Percentiles rank a stretch among this genome's conserved stretches.
These are phyloP conservation scores for Intellagama lesueurii DNA, from an alignment of 2,797 vertebrate genomes.

Conservation along the genomic window DNA sequence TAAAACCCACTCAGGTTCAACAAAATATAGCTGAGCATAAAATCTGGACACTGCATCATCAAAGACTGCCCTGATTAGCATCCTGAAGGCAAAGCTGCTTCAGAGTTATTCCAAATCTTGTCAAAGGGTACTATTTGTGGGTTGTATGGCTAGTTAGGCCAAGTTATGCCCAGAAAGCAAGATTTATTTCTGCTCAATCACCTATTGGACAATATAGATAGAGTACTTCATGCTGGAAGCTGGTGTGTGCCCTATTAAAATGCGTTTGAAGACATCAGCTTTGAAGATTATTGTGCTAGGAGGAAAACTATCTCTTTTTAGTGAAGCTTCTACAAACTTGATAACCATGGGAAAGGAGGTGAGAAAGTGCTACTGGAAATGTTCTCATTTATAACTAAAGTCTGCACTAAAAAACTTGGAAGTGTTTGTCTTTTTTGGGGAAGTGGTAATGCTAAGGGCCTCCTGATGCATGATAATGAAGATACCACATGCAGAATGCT, in stretches of 20 bases:
- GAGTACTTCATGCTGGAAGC: background rate
- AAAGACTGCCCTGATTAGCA: background rate
- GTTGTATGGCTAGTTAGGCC: constrained; percentile 9
- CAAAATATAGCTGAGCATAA: background rate
- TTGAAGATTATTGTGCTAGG: constrained; percentile 28
- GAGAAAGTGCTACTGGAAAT: background rate
- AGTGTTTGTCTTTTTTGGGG: background rate
- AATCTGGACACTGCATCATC: background rate
- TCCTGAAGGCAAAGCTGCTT: constrained; percentile 14
- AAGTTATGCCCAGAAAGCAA: constrained; percentile 11
- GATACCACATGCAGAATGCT: background rate
- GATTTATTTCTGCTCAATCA: background rate
- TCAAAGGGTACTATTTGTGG: constrained; percentile 12
- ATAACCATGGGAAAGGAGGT: background rate
- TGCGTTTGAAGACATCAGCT: background rate
- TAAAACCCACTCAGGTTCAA: background rate
- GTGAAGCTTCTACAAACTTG: constrained; percentile 16
- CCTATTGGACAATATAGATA: background rate
- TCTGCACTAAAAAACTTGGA: background rate
- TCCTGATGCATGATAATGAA: constrained; percentile 20
- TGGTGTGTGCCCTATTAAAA: constrained; percentile 10
- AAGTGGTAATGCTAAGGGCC: rapidly evolving
- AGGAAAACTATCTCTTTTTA: constrained; percentile 18
- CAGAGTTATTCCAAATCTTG: constrained; percentile 10
- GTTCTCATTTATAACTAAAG: background rate